Evolutionary conservation across 2,888 invertebrate genomes (phyloP).

Genomic region (Anoplius nigerrimus): DNA sequence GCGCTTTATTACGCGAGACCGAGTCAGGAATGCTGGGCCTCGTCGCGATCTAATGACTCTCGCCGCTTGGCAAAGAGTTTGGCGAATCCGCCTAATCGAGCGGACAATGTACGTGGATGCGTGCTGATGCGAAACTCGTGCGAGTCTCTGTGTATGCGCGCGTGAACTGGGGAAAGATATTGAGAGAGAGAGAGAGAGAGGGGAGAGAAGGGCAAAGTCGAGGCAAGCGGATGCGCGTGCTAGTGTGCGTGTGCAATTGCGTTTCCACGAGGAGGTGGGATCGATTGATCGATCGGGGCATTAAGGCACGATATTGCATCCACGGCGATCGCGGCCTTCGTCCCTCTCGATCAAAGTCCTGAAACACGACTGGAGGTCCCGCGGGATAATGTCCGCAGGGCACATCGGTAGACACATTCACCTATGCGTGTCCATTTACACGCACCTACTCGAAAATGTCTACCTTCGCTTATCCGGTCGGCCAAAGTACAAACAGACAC

Average conservation of each 20-base stretch:
- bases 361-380: slow-evolving; percentile 25
- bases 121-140: no score
- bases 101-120: no score
- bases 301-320: slow-evolving; percentile 33
- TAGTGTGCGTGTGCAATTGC: slow-evolving; percentile 14
- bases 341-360: slow-evolving; percentile 41
- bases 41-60: slow-evolving; percentile 47
- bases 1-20: slow-evolving; percentile 42
- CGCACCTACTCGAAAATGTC: no score
- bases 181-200: not conserved
- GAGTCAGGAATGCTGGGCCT: slow-evolving; percentile 44
- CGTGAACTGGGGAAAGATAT: no score
- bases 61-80: slow-evolving; percentile 17
- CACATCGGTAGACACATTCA: slow-evolving; percentile 13
- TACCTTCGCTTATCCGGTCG: no score
- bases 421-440: no score
- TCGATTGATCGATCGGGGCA: slow-evolving; percentile 55
- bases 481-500: no score
- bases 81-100: not conserved
- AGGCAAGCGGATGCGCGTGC: no score
- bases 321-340: slow-evolving; percentile 30
- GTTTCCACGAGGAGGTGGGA: slow-evolving; percentile 31
- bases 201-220: not conserved
- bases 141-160: no score
- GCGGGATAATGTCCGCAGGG: slow-evolving; percentile 19